These are phyloP conservation scores for Brenthis ino DNA, from an alignment of 2,888 invertebrate species.

Conservation along the genomic window DNA sequence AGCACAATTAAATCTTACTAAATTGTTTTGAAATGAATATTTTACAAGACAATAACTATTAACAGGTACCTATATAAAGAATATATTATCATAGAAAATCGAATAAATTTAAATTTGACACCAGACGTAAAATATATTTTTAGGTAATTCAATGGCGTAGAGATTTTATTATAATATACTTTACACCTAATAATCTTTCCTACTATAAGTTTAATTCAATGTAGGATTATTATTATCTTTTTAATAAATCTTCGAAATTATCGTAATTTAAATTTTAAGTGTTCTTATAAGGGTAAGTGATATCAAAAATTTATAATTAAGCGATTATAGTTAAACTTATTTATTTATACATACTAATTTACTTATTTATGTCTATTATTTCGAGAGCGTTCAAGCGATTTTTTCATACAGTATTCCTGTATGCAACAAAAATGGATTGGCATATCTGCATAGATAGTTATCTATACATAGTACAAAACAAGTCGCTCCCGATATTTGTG, in stretches of 20 bases:
- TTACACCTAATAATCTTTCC: conserved; percentile 49
- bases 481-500: too few relatives aligned
- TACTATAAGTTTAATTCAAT: conserved; percentile 51
- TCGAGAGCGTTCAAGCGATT: too few relatives aligned
- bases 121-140: neutral
- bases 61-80: neutral
- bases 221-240: conserved; percentile 51
- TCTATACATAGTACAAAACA: too few relatives aligned
- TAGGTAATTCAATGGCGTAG: conserved; percentile 49
- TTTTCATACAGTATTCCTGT: too few relatives aligned
- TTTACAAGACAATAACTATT: too few relatives aligned
- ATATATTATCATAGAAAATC: neutral
- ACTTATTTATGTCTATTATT: too few relatives aligned
- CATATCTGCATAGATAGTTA: too few relatives aligned
- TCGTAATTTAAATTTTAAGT: conserved; percentile 47
- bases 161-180: conserved; percentile 47
- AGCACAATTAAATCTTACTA: neutral
- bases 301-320: neutral
- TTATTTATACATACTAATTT: too few relatives aligned
- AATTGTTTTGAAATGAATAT: neutral
- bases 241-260: conserved; percentile 55
- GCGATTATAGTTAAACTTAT: neutral
- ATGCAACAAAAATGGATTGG: too few relatives aligned
- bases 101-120: conserved; percentile 14
- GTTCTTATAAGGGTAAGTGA: conserved; percentile 2